phyloP scores from a whole-genome alignment of 2,888 invertebrate species.

The Agrilus biguttatus region DNA sequence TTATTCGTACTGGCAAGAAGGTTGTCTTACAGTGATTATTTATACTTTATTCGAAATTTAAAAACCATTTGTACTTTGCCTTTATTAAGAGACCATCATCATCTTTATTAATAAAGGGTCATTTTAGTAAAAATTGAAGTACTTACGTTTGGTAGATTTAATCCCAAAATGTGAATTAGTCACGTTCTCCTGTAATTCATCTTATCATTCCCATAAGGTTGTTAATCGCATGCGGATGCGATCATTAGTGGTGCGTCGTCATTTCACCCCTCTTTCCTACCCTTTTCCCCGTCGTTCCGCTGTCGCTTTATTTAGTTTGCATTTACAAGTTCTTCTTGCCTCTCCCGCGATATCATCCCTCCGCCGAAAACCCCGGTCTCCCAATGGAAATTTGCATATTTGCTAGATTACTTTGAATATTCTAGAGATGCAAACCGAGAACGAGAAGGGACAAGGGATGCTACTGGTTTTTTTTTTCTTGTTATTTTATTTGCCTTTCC shows the following conservation, averaged over 20 bases:
- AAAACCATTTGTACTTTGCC: too few species aligned
- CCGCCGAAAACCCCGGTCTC: slow-evolving; percentile 2
- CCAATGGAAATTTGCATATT: too few species aligned
- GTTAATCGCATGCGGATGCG: slow-evolving; percentile 27
- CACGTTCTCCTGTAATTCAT: slow-evolving; percentile 28
- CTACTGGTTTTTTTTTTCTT: too few species aligned
- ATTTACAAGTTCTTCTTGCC: slow-evolving; percentile 31
- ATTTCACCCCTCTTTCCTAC: slow-evolving; percentile 25
- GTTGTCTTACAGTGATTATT: too few species aligned
- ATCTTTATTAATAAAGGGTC: too few species aligned
- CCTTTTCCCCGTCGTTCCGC: slow-evolving; percentile 30
- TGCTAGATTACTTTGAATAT: too few species aligned
- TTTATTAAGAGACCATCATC: too few species aligned
- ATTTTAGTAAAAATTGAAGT: not conserved
- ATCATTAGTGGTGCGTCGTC: slow-evolving; percentile 32
- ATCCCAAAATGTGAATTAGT: slow-evolving; percentile 31
- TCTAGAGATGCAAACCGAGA: too few species aligned
- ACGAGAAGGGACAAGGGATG: too few species aligned
- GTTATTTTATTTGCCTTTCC: too few species aligned
- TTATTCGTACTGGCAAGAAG: too few species aligned
- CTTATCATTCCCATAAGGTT: slow-evolving; percentile 30
- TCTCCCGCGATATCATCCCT: slow-evolving; percentile 11
- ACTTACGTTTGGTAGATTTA: slow-evolving; percentile 5
- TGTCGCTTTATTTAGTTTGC: slow-evolving; percentile 25
- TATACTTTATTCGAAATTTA: too few species aligned